phyloP scores from a whole-genome alignment of 1,140 invertebrate species.

The Ceratina australensis region DNA sequence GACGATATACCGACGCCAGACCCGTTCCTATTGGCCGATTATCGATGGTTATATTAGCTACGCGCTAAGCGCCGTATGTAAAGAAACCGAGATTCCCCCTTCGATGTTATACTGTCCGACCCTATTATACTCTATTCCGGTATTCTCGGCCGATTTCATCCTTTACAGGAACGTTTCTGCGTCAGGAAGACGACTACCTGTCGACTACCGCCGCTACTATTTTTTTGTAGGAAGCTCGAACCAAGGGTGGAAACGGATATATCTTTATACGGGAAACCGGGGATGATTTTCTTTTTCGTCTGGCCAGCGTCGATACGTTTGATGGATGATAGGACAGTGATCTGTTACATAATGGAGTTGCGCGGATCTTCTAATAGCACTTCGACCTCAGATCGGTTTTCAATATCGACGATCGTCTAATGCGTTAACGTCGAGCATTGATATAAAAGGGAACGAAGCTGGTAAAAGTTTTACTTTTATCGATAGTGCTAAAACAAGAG shows the following conservation, averaged over 20 bases:
- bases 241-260: neutral
- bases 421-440: too few relatives aligned
- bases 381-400: too few relatives aligned
- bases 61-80: conserved; percentile 66
- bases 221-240: neutral
- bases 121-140: neutral
- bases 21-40: conserved; percentile 70
- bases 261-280: neutral
- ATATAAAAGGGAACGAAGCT: neutral
- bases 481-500: neutral
- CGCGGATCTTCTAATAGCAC: too few relatives aligned
- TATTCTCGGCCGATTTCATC: too few relatives aligned
- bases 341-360: too few relatives aligned
- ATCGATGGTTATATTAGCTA: conserved; percentile 75
- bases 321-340: neutral
- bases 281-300: neutral
- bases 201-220: conserved; percentile 7
- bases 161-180: too few relatives aligned
- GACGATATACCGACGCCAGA: conserved; percentile 52
- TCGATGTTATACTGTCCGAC: neutral
- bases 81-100: conserved; percentile 47
- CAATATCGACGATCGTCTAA: too few relatives aligned
- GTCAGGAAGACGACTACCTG: conserved; percentile 8
- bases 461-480: neutral
- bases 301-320: neutral